Evolutionary conservation across 2,797 vertebrate genomes (phyloP), one percentile per base, ranked within the genome.

Genomic region (Enteromius thamalakanensis): DNA sequence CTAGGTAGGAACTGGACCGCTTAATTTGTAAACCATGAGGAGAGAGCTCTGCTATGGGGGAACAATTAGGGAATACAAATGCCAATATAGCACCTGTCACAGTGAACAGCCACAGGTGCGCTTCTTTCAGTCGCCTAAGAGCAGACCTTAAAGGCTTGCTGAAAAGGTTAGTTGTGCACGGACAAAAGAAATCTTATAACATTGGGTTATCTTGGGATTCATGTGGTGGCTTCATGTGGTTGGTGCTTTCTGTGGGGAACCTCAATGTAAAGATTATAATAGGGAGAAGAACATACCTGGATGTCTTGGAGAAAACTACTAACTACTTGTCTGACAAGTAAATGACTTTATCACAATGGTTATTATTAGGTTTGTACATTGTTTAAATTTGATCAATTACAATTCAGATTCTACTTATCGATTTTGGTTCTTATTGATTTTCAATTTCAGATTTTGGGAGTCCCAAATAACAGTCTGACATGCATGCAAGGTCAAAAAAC

Each of bases 21-120:
- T 82, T 11, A 51, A 26, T 75, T 65, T 62, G 12, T 82, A 67
- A 19, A 37, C 4, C 9, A 40, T 19, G 45, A 82, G 60, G 62
- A 82, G 23, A 55, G 17, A 58, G 60, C 34, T 68, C 37, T 83
- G 51, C 74, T 69, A 23, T 60, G 68, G 67, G 76, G 75, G 69
- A 79, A 68, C 21, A 47, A 76, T 37, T 29, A 76, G 19, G 26
- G 42, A 53, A 71, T 70, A 79, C 21, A n/a, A 76, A 83, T 70
- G 74, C 70, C 75, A 83, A 70, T 71, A 65, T 60, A 60, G 53
- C 75, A 83, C 49, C 75, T 47, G 14, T 78, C 51, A 47, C 26
- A 62, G 40, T 47, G 29, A 78, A 83, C 14, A 83, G 40, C 53
- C 64, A 77, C 40, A 77, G 64, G 53, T 76, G 64, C 23, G 4